These are phyloP conservation scores for human (Homo sapiens) DNA, from an alignment of 2,113 vertebrate genomes.

Conservation along the genomic window GRCh38 chr11:116304001-116304500, in stretches of 20 bases:
- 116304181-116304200: not conserved
- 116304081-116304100: not conserved
- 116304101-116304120: not conserved
- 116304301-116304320: not conserved
- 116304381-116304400: not conserved
- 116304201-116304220: not conserved
- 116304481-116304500: not conserved
- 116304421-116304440: not conserved
- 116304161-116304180: not conserved
- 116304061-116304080: not conserved
- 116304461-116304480: not conserved
- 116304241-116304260: not conserved
- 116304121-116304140: not conserved
- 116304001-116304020: not conserved
- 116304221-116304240: not conserved
- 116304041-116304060: conserved; percentile 12
- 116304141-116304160: not conserved
- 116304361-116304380: not conserved
- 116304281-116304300: not conserved
- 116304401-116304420: not conserved
- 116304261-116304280: not conserved
- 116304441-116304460: not conserved
- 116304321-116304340: not conserved
- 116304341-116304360: not conserved
- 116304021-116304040: not conserved